Evolutionary conservation across 2,113 vertebrate genomes (phyloP), one percentile per base, ranked within the genome.

Genomic region (Anser cygnoides): DNA sequence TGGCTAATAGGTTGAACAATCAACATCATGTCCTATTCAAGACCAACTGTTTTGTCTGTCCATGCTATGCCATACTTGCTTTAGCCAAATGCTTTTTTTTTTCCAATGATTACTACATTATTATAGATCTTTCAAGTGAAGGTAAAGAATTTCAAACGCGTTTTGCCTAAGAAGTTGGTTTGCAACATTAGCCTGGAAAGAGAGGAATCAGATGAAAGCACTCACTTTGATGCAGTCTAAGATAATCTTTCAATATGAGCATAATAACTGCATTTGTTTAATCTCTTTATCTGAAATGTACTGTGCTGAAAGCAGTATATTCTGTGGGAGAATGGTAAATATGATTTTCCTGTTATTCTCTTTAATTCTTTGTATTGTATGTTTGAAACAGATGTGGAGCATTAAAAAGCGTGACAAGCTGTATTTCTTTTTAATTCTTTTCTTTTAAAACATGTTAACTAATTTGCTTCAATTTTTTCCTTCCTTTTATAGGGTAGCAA

Each of bases 401-500:
- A 84, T 95, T 96, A 93, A 87, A 97, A 92, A 94, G 92, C 57
- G 29, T 94, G 73, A 66, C 89, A 41, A 96, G 89, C 86, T 94
- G 71, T 86, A 55, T 90, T 93, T 88, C 7, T 94, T 89, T 92
- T 87, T n/a, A 78, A 71, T 41, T 95, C 46, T 82, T 94, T 97
- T 68, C 33, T 73, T 96, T 91, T 93, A 94, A 91, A 94, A 89
- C 20, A 13, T 83, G 71, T 87, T 94, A 97, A 97, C 93, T 96
- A 96, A 97, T 97, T 95, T 98, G 72, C 90, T 96, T 97, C 90
- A 92, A 92, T 97, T 90, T 97, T 96, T 94, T 97, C 96, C 97
- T 97, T 94, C 93, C 96, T 98, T 97, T 97, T 98, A 89, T 97
- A 98, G 97, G 96, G 85, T 97, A 98, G 95, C 97, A 97, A 98